These are phyloP conservation scores for Nothobranchius furzeri DNA, from an alignment of 2,113 vertebrate species.

Conservation along the genomic window DNA sequence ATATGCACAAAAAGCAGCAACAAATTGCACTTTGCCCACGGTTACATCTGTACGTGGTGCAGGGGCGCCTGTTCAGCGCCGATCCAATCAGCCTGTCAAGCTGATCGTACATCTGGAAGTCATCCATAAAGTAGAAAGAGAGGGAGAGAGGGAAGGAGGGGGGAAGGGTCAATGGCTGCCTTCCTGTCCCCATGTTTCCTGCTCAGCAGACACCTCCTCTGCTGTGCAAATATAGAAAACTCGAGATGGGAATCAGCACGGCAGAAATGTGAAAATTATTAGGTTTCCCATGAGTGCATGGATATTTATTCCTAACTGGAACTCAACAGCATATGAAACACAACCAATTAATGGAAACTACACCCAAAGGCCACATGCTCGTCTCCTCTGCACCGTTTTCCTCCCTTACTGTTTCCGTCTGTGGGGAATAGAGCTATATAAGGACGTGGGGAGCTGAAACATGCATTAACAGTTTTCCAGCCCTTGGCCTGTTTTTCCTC, in stretches of 20 bases:
- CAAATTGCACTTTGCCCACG: slow-evolving; percentile 43
- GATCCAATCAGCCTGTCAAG: slow-evolving; percentile 56
- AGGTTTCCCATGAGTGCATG: slow-evolving; percentile 50
- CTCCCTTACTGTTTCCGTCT: slow-evolving; percentile 28
- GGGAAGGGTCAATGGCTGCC: slow-evolving; percentile 66
- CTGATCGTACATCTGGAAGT: slow-evolving; percentile 74
- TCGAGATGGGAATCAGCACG: slow-evolving; percentile 34
- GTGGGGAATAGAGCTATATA: slow-evolving; percentile 64
- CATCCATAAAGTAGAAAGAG: slow-evolving; percentile 58
- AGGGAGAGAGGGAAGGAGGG: slow-evolving; percentile 16
- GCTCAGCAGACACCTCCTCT: slow-evolving; percentile 36
- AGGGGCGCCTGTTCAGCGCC: slow-evolving; percentile 23
- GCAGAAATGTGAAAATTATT: slow-evolving; percentile 44
- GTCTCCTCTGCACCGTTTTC: slow-evolving; percentile 31
- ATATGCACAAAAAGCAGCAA: slow-evolving; percentile 33
- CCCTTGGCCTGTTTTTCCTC: slow-evolving; percentile 67
- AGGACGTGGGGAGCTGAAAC: slow-evolving; percentile 64
- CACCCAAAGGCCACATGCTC: slow-evolving; percentile 55
- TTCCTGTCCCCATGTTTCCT: slow-evolving; percentile 70
- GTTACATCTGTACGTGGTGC: slow-evolving; percentile 48
- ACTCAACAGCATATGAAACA: slow-evolving; percentile 52
- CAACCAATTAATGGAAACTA: slow-evolving; percentile 68
- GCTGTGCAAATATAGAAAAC: slow-evolving; percentile 43
- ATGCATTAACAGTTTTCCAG: slow-evolving; percentile 61
- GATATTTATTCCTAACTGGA: slow-evolving; percentile 66